Conservation (phyloP, 2,888 invertebrate species). For the Catocala fraxini region DNA sequence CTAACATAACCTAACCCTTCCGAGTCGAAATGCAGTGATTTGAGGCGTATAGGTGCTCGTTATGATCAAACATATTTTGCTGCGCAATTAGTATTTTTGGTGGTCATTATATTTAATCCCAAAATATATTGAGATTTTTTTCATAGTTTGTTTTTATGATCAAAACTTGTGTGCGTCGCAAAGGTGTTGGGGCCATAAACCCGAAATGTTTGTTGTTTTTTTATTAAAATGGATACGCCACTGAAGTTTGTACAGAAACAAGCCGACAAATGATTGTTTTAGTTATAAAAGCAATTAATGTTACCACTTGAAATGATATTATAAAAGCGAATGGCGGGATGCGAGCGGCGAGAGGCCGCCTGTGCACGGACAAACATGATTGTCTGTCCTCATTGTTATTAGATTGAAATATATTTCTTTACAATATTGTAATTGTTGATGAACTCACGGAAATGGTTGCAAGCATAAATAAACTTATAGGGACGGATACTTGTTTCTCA, state of each 20-base stretch:
- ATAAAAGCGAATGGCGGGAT: constrained; percentile 53
- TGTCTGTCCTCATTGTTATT: background rate
- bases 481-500: too few species aligned
- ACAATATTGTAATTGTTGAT: too few species aligned
- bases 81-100: too few species aligned
- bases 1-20: too few species aligned
- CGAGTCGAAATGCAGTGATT: too few species aligned
- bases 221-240: constrained; percentile 34
- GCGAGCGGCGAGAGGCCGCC: constrained; percentile 30
- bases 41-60: too few species aligned
- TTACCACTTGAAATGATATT: constrained; percentile 58
- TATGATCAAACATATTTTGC: too few species aligned
- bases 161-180: constrained; percentile 3
- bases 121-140: background rate
- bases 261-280: constrained; percentile 49
- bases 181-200: constrained; percentile 4
- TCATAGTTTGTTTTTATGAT: constrained; percentile 5
- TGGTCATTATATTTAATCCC: too few species aligned
- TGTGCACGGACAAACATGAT: background rate
- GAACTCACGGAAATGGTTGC: too few species aligned
- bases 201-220: constrained; percentile 1
- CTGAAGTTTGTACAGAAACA: constrained; percentile 55
- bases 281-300: constrained; percentile 16
- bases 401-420: too few species aligned
- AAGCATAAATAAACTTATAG: too few species aligned